Percentiles rank a stretch among this genome's conserved stretches.
phyloP scores from a whole-genome alignment of 2,113 vertebrate species.

The Sisor rabdophorus region DNA sequence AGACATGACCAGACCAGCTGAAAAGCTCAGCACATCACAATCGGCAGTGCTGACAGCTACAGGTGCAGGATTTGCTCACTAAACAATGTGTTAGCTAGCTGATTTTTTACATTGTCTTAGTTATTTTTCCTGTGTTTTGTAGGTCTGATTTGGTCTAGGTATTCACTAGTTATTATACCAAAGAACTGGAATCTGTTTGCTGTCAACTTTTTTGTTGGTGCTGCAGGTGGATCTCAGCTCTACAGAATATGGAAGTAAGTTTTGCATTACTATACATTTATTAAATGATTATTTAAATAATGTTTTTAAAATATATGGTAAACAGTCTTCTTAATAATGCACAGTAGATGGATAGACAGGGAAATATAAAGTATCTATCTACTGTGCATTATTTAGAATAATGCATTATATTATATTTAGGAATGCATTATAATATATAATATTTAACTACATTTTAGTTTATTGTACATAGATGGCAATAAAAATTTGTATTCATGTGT shows the following conservation, averaged over 20 bases:
- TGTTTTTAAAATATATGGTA: not conserved
- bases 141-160: conserved; percentile 97
- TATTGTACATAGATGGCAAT: too few species aligned
- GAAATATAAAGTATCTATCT: too few species aligned
- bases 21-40: conserved; percentile 90
- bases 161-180: conserved; percentile 96
- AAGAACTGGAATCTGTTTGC: conserved; percentile 97
- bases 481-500: too few species aligned
- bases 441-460: too few species aligned
- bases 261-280: not conserved
- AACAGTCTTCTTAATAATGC: not conserved
- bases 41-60: conserved; percentile 90
- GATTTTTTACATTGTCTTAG: too few species aligned
- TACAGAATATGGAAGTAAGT: conserved; percentile 91
- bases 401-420: too few species aligned
- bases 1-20: conserved; percentile 91
- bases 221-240: conserved; percentile 85
- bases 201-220: conserved; percentile 94
- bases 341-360: too few species aligned
- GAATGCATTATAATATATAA: too few species aligned
- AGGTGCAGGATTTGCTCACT: conserved; percentile 67
- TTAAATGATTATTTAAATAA: not conserved
- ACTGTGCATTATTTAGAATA: too few species aligned
- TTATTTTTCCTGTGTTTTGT: not conserved
- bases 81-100: not conserved